phyloP scores from a whole-genome alignment of 1,140 invertebrate genomes.

The Leptinotarsa undecemlineata region DNA sequence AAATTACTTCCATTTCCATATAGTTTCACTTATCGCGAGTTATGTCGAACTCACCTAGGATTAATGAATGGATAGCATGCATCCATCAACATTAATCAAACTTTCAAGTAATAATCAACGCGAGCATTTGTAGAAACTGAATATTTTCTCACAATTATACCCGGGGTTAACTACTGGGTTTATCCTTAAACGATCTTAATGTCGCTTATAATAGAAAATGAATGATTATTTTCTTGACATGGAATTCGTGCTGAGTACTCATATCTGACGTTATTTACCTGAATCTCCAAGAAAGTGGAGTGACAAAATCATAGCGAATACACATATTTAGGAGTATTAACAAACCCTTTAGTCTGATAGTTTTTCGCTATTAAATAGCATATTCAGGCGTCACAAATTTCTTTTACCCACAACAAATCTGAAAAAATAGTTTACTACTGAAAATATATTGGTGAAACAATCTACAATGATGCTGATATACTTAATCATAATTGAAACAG shows the following conservation, averaged over 20 bases:
- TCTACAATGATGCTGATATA: too few species aligned
- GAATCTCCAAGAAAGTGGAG: too few species aligned
- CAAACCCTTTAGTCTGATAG: too few species aligned
- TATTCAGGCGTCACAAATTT: too few species aligned
- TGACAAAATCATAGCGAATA: too few species aligned
- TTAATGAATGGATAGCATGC: constrained; percentile 19
- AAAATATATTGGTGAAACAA: too few species aligned
- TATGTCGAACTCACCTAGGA: neutral
- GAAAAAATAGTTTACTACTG: too few species aligned
- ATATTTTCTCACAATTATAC: constrained; percentile 22
- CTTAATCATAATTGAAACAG: too few species aligned
- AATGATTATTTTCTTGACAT: constrained; percentile 10
- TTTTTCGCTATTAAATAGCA: too few species aligned
- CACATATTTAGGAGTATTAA: too few species aligned
- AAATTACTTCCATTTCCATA: too few species aligned
- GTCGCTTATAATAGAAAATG: constrained; percentile 22
- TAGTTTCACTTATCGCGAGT: neutral
- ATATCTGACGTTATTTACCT: neutral
- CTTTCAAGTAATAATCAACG: constrained; percentile 21
- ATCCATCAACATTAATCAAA: constrained; percentile 17
- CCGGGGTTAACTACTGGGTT: constrained; percentile 11
- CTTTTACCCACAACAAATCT: too few species aligned
- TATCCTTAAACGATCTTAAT: constrained; percentile 18
- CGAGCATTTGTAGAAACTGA: constrained; percentile 17
- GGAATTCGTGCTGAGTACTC: neutral